phyloP scores from a whole-genome alignment of 2,797 vertebrate genomes.

The Varecia variegata region DNA sequence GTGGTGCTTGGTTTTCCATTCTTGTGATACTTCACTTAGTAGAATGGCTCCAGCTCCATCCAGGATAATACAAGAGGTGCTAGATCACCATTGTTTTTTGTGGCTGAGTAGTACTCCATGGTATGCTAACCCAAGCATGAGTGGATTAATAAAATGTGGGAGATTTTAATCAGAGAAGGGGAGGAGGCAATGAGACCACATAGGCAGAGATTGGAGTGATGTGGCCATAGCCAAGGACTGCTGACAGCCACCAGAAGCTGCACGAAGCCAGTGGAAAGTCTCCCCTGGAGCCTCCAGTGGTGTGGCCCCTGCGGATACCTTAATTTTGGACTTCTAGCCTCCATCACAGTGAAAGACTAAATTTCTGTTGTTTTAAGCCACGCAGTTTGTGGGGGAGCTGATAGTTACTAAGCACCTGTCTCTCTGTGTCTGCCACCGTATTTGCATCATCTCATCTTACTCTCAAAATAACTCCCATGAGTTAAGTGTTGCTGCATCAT shows the following conservation, averaged over 20 bases:
- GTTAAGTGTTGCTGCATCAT: background rate
- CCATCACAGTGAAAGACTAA: background rate
- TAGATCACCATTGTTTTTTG: no score
- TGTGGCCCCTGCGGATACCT: no score
- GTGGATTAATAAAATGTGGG: no score
- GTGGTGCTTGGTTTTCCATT: no score
- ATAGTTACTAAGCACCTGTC: background rate
- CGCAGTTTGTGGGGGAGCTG: background rate
- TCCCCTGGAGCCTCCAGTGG: background rate
- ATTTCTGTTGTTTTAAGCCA: background rate
- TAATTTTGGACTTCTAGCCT: background rate
- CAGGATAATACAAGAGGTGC: no score
- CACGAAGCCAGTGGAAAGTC: accelerated
- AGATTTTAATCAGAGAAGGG: background rate
- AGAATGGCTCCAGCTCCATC: no score
- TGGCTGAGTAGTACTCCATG: no score
- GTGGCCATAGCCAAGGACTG: no score
- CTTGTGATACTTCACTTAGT: no score
- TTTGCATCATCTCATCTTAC: background rate
- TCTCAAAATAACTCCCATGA: background rate
- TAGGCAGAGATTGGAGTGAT: background rate
- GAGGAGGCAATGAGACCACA: background rate
- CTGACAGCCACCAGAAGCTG: background rate
- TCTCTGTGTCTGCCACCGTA: accelerated
- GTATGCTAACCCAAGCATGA: no score